Percentiles rank a stretch among this genome's conserved stretches.
Evolutionary conservation across 2,113 vertebrate species (phyloP).

Genomic region (Xyrauchen texanus): DNA sequence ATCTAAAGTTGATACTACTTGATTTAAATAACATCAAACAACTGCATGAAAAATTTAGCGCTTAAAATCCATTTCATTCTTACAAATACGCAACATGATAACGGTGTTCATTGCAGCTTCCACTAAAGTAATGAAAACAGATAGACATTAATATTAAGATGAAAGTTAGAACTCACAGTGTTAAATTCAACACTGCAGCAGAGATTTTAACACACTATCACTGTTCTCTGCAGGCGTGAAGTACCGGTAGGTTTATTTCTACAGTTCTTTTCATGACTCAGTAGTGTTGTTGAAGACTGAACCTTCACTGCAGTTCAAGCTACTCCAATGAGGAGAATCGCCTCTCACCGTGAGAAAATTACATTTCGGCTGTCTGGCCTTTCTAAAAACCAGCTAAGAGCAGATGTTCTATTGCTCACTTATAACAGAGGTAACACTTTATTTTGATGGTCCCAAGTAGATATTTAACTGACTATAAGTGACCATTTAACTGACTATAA

Average conservation of each 20-base stretch:
- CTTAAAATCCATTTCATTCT: background rate
- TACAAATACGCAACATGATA: background rate
- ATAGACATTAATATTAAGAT: background rate
- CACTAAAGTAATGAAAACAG: background rate
- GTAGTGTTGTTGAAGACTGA: background rate
- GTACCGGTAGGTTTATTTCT: constrained; percentile 19
- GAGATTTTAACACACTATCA: background rate
- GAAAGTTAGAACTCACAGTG: background rate
- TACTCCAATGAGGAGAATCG: background rate
- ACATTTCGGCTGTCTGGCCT: background rate
- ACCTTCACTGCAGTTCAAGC: background rate
- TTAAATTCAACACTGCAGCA: constrained; percentile 12
- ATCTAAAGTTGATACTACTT: too few species aligned
- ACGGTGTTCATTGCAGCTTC: background rate
- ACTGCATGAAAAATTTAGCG: too few species aligned
- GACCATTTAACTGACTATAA: too few species aligned
- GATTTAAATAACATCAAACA: too few species aligned
- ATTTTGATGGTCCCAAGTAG: too few species aligned
- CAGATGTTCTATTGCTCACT: constrained; percentile 3
- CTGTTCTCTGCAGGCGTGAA: constrained; percentile 12
- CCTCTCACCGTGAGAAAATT: constrained; percentile 11
- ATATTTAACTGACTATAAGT: too few species aligned
- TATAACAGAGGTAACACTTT: too few species aligned
- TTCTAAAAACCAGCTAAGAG: background rate
- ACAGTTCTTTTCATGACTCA: background rate